Conservation (phyloP, 2,888 invertebrate genomes). For the Glaucopsyche alexis region DNA sequence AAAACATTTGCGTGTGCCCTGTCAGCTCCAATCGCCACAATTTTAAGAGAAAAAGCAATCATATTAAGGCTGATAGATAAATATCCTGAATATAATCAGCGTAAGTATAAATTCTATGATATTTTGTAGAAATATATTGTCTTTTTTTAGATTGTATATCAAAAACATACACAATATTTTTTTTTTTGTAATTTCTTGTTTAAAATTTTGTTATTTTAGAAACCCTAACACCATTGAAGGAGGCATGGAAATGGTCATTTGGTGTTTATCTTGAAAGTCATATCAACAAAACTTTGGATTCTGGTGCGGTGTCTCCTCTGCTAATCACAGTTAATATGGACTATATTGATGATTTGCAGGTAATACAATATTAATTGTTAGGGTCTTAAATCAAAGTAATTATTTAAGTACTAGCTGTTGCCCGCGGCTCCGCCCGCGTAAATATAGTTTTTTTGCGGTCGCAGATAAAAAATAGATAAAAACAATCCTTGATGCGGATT, state of each 20-base stretch:
- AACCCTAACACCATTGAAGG: constrained; percentile 82
- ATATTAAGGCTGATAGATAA: constrained; percentile 78
- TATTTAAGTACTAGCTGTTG: too few relatives aligned
- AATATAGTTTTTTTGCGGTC: too few relatives aligned
- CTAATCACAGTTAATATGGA: constrained; percentile 80
- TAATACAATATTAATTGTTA: constrained; percentile 40
- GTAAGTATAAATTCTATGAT: constrained; percentile 49
- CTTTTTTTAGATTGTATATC: too few relatives aligned
- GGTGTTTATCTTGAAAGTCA: constrained; percentile 79
- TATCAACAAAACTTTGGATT: constrained; percentile 78
- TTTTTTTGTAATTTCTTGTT: not conserved
- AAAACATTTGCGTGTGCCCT: constrained; percentile 84
- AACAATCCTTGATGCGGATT: too few relatives aligned
- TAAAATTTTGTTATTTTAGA: constrained; percentile 33
- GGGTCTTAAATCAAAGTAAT: too few relatives aligned
- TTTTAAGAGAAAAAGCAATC: constrained; percentile 84
- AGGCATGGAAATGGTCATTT: constrained; percentile 88
- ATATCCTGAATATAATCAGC: constrained; percentile 70
- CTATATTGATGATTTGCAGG: constrained; percentile 81
- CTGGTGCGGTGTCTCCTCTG: constrained; percentile 79
- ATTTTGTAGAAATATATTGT: not conserved
- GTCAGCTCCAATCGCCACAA: constrained; percentile 84
- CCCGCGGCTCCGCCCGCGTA: too few relatives aligned
- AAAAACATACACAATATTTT: too few relatives aligned
- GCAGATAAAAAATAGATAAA: too few relatives aligned